Evolutionary conservation across 2,888 invertebrate species (phyloP), one percentile per base, ranked within the genome.

Genomic region (Papilio demoleus): DNA sequence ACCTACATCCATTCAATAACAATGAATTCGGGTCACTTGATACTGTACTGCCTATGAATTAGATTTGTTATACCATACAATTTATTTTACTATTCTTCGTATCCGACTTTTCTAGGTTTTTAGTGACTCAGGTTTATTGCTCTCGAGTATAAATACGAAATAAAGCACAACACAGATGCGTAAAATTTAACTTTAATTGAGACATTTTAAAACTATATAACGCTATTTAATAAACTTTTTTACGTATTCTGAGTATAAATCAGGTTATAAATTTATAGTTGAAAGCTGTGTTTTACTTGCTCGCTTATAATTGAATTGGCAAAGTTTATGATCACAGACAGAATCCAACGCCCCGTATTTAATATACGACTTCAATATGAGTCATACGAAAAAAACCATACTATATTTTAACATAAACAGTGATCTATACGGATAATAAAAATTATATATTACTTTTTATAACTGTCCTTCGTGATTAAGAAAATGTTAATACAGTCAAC

Each of bases 271-370:
- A 12, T 65, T 65, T 65, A 58, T 58, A 31, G 38, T 17, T n/a
- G 27, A 42, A 27, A 17, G 31, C 56, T 56, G 27, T 56, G 42
- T 8, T 58, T 38, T 58, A 56, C 40, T 56, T 38, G 27, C 31
- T 27, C 40, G 27, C 42, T 27, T 9, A 27, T 58, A 65, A 65
- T 65, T 65, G 65, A 58, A 56, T 56, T 14, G 38, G 14, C 56
- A 27, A 65, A 58, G 58, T 65, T 65, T 65, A 59, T 24, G 65
- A 59, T 45, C 58, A 17, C 53, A 53, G 53, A 53, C 27, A 27
- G 53, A 53, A 53, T n/a, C 8, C 53, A 53, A n/a, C 53, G 53
- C 53, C 14, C 5, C n/a, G 53, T n/a, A 53, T 24, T 53, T 22
- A 53, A 53, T 53, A 53, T 53, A 53, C 27, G 53, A 27, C 53